Conservation (phyloP, 2,888 invertebrate genomes). For the Odontothrips loti region DNA sequence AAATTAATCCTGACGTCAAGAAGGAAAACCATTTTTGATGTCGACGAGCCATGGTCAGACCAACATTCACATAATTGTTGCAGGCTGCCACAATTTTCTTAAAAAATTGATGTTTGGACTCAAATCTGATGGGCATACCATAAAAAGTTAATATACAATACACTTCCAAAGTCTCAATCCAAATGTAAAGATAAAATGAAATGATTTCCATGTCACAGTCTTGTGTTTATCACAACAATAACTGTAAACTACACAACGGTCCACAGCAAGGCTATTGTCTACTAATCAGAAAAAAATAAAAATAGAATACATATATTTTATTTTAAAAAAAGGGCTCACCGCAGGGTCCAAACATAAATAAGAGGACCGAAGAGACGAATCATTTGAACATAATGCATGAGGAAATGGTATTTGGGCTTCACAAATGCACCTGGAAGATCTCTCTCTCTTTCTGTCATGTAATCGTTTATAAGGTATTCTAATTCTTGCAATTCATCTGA, state of each 20-base stretch:
- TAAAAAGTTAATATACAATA: too few species aligned
- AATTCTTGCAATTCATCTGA: background rate
- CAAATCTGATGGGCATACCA: background rate
- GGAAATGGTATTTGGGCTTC: background rate
- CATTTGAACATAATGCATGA: background rate
- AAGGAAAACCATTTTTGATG: background rate
- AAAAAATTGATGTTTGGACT: background rate
- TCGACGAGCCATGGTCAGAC: background rate
- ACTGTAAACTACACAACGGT: too few species aligned
- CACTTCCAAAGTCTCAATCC: too few species aligned
- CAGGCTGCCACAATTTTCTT: background rate
- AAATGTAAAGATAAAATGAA: too few species aligned
- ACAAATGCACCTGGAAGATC: background rate
- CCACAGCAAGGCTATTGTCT: too few species aligned
- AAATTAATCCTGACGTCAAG: background rate
- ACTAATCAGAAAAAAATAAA: background rate
- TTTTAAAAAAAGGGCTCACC: background rate
- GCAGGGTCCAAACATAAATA: background rate
- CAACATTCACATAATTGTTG: background rate
- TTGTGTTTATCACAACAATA: too few species aligned
- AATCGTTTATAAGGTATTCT: background rate
- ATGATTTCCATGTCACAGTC: too few species aligned
- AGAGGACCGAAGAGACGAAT: background rate
- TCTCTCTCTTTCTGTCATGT: background rate
- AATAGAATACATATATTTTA: too few species aligned